phyloP scores from a whole-genome alignment of 2,888 invertebrate species.

The Lasioglossum leucozonium region DNA sequence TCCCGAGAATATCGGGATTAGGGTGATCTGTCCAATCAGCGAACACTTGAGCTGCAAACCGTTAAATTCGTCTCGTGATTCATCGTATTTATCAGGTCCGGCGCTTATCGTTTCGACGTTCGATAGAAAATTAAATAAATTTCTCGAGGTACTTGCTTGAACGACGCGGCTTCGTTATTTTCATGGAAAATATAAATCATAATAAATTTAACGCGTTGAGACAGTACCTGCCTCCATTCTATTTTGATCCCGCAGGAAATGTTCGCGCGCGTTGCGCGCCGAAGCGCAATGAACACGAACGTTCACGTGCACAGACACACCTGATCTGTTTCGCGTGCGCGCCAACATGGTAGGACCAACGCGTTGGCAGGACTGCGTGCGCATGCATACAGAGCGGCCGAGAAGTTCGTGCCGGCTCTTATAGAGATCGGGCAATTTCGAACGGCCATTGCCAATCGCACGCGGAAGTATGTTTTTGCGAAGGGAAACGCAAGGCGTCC shows the following conservation, averaged over 20 bases:
- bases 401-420: constrained; percentile 31
- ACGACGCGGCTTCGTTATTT: too few relatives aligned
- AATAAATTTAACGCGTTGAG: too few relatives aligned
- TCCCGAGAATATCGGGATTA: neutral
- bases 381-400: neutral
- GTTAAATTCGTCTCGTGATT: too few relatives aligned
- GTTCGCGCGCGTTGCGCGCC: constrained; percentile 22
- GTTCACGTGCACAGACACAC: neutral
- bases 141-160: too few relatives aligned
- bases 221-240: too few relatives aligned
- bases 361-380: neutral
- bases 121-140: too few relatives aligned
- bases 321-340: constrained; percentile 8
- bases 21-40: neutral
- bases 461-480: constrained; percentile 39
- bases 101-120: too few relatives aligned
- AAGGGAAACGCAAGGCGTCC: constrained; percentile 24
- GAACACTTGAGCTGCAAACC: too few relatives aligned
- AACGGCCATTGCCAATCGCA: constrained; percentile 35
- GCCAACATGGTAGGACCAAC: neutral
- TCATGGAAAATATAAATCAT: too few relatives aligned
- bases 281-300: constrained; percentile 19
- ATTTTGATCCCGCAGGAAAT: constrained; percentile 19
- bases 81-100: too few relatives aligned
- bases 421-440: constrained; percentile 54